phyloP scores from a whole-genome alignment of 2,797 vertebrate genomes.

The Catharus ustulatus region DNA sequence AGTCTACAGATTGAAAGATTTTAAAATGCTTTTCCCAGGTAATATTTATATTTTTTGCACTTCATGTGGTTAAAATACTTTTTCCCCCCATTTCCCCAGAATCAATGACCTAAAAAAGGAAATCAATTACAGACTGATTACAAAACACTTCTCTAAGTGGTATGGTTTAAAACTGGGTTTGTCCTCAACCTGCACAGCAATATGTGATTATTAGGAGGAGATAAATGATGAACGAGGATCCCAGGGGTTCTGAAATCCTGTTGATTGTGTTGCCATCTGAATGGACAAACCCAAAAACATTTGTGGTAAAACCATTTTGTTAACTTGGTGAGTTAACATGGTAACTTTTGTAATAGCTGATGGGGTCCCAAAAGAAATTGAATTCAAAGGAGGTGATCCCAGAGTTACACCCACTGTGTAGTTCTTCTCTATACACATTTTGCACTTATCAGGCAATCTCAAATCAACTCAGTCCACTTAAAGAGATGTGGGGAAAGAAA shows the following conservation, averaged over 20 bases:
- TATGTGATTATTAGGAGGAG: not conserved
- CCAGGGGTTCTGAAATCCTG: not conserved
- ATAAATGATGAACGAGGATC: not conserved
- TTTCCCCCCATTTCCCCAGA: fast-evolving
- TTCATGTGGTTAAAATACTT: not conserved
- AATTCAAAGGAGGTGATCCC: not conserved
- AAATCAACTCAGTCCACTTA: not conserved
- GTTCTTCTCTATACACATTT: not conserved
- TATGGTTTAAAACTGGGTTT: not conserved
- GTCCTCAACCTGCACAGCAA: not conserved
- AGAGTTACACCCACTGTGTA: not conserved
- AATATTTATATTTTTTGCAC: not conserved
- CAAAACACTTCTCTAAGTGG: not conserved
- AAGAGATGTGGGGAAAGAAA: not conserved
- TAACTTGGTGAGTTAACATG: not conserved
- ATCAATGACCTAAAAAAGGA: not conserved
- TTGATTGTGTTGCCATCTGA: not conserved
- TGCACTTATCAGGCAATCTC: not conserved
- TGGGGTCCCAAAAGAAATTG: not conserved
- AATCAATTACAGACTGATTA: not conserved
- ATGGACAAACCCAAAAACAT: not conserved
- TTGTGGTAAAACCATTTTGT: not conserved
- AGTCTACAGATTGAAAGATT: not conserved
- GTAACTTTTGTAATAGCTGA: not conserved
- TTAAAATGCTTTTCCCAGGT: not conserved